These are phyloP conservation scores for Matsumurasca onukii DNA, from an alignment of 1,140 invertebrate genomes.

Conservation along the genomic window DNA sequence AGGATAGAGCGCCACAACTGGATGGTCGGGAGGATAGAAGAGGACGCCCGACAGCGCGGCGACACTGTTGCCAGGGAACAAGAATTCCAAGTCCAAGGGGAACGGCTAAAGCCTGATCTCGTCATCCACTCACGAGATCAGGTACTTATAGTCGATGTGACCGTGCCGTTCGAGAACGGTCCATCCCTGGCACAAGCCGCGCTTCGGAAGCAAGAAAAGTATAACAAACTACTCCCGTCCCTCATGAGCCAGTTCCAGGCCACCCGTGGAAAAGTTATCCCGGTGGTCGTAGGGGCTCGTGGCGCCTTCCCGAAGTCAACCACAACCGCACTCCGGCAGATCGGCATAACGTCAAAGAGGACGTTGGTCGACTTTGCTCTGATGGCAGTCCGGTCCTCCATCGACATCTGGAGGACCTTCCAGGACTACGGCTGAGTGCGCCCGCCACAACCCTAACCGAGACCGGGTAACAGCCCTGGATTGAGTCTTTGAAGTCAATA, in stretches of 20 bases:
- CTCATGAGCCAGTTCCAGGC: neutral
- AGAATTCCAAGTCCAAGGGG: neutral
- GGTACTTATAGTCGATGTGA: neutral
- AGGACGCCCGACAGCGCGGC: neutral
- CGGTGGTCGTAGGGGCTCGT: neutral
- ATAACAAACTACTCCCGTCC: neutral
- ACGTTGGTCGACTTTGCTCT: too few species aligned
- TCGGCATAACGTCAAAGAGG: too few species aligned
- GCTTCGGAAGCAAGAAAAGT: neutral
- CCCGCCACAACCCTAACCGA: neutral
- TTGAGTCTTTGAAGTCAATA: neutral
- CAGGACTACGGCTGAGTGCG: too few species aligned
- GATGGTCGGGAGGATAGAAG: neutral
- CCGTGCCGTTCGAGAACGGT: conserved; percentile 1
- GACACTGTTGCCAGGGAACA: neutral
- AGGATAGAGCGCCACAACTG: conserved; percentile 12
- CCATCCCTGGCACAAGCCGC: neutral
- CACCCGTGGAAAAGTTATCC: neutral
- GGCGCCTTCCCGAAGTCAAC: neutral
- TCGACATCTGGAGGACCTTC: too few species aligned
- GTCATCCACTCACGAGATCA: neutral
- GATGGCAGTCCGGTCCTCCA: too few species aligned
- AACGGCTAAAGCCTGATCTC: neutral
- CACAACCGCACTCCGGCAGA: neutral
- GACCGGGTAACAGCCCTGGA: neutral